phyloP scores from a whole-genome alignment of 2,888 invertebrate genomes.

The Protonemura montana region DNA sequence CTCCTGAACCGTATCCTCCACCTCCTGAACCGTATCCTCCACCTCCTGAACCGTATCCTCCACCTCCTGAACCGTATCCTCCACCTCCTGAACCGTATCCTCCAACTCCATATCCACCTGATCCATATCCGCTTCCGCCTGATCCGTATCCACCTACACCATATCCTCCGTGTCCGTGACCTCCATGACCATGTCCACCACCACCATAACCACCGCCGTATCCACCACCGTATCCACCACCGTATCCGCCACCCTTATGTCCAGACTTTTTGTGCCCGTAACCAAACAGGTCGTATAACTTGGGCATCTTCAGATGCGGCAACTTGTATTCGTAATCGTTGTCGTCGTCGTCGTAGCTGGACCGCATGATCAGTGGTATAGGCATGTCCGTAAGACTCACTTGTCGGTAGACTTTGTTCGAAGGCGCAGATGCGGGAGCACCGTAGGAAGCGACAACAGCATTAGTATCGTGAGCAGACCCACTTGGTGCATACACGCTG shows the following conservation, averaged over 20 bases:
- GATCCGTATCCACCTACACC: constrained; percentile 50
- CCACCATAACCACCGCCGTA: not conserved
- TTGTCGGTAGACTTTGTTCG: not conserved
- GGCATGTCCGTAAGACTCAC: not conserved
- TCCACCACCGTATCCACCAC: not conserved
- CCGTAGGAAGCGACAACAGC: not conserved
- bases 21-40: constrained; percentile 41
- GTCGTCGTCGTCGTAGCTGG: not conserved
- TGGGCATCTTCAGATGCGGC: not conserved
- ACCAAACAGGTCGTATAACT: not conserved
- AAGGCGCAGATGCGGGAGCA: not conserved
- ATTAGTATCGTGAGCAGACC: not conserved
- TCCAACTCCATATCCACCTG: constrained; percentile 45
- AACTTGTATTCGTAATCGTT: not conserved
- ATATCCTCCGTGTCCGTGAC: constrained; percentile 48
- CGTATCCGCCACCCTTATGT: not conserved
- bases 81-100: constrained; percentile 36
- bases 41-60: constrained; percentile 13
- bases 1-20: constrained; percentile 56
- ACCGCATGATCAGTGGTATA: not conserved
- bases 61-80: not conserved
- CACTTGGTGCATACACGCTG: not conserved
- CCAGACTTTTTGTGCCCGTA: not conserved
- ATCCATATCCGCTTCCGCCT: constrained; percentile 41
- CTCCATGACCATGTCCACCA: not conserved